phyloP scores from a whole-genome alignment of 2,113 vertebrate species.

The Siniperca chuatsi region DNA sequence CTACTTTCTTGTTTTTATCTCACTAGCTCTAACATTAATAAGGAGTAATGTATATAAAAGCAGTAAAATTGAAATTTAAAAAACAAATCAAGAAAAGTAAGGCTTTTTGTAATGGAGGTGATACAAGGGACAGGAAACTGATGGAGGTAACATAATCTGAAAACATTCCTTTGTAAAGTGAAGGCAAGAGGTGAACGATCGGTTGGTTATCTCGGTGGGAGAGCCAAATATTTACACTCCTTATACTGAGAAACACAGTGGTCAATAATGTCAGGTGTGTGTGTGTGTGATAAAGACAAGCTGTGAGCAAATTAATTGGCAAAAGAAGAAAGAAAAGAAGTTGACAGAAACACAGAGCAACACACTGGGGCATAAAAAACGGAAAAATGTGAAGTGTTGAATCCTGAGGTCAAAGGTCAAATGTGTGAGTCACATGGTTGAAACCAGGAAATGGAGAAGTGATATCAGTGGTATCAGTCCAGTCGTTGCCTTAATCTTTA shows the following conservation, averaged over 20 bases:
- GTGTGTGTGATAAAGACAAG: conserved; percentile 18
- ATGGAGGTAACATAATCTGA: neutral
- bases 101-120: neutral
- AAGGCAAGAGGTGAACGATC: conserved; percentile 62
- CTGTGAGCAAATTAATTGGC: neutral
- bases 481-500: conserved; percentile 18
- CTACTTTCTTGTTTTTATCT: too few relatives aligned
- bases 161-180: conserved; percentile 15
- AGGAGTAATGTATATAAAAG: neutral
- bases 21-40: neutral
- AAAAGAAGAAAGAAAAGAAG: neutral
- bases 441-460: conserved; percentile 73
- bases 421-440: conserved; percentile 63
- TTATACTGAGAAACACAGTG: conserved; percentile 52
- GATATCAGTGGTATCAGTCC: neutral
- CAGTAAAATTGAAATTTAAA: neutral
- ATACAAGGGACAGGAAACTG: neutral
- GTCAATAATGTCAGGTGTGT: conserved; percentile 22
- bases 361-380: neutral
- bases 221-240: conserved; percentile 58
- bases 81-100: neutral
- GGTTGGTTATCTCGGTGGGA: conserved; percentile 40
- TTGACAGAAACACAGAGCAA: neutral
- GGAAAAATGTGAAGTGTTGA: neutral
- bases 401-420: conserved; percentile 68